Percentiles rank a stretch among this genome's conserved stretches.
Conservation (phyloP, 2,888 invertebrate species). For the Danaus chrysippus region DNA sequence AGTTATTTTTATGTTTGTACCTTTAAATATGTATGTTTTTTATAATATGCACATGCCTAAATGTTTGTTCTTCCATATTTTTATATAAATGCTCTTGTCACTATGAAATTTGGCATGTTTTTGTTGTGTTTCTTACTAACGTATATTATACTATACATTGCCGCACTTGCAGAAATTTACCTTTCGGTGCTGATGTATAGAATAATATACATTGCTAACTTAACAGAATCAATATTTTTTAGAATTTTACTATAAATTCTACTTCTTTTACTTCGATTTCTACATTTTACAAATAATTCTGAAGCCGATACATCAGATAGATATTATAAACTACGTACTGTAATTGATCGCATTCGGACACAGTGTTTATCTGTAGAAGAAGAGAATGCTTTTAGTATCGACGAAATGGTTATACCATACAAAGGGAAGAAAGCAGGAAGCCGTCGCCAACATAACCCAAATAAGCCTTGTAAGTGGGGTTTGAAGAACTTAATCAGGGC, state of each 20-base stretch:
- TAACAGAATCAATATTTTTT: slow-evolving; percentile 14
- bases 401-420: slow-evolving; percentile 40
- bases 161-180: slow-evolving; percentile 21
- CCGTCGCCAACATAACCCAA: slow-evolving; percentile 33
- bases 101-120: slow-evolving; percentile 18
- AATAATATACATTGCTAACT: slow-evolving; percentile 19
- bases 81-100: slow-evolving; percentile 9
- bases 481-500: slow-evolving; percentile 19
- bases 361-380: slow-evolving; percentile 25
- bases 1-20: slow-evolving; percentile 17
- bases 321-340: slow-evolving; percentile 26
- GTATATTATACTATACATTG: slow-evolving; percentile 21
- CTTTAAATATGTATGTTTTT: slow-evolving; percentile 12
- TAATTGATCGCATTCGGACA: slow-evolving; percentile 21
- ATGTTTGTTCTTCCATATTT: not conserved
- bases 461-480: slow-evolving; percentile 22
- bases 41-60: slow-evolving; percentile 7
- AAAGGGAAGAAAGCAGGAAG: slow-evolving; percentile 38
- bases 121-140: slow-evolving; percentile 21
- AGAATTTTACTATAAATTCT: slow-evolving; percentile 14
- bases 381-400: slow-evolving; percentile 34
- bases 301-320: slow-evolving; percentile 21
- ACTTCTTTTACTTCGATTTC: no score
- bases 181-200: slow-evolving; percentile 22
- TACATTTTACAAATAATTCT: slow-evolving; percentile 23